A percentile compares a stretch with the other conserved stretches of the same genome.
Evolutionary conservation across 2,113 vertebrate species (phyloP).

Genomic region (Coturnix japonica): DNA sequence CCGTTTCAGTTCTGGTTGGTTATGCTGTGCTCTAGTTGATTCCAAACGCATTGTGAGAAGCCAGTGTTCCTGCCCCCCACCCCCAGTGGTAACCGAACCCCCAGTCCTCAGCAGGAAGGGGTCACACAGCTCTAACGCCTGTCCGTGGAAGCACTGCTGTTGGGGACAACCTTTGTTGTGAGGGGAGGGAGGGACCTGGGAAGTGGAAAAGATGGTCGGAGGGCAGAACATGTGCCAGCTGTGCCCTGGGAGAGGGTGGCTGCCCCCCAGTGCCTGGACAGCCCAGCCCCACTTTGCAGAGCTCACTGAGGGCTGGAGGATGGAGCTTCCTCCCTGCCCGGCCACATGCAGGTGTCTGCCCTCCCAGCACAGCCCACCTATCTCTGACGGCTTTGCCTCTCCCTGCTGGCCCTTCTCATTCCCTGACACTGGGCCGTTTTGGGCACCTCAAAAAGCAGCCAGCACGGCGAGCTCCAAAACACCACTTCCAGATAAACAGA

Average conservation of each 20-base stretch:
- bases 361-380: not conserved
- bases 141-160: slow-evolving; percentile 59
- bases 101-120: slow-evolving; percentile 55
- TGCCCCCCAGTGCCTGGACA: not conserved
- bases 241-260: too few species aligned
- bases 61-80: slow-evolving; percentile 86
- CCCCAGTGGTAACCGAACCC: slow-evolving; percentile 55
- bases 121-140: slow-evolving; percentile 78
- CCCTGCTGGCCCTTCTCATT: accelerated
- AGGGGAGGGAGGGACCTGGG: slow-evolving; percentile 39
- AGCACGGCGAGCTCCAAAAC: not conserved
- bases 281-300: not conserved
- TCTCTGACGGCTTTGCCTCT: slow-evolving; percentile 2
- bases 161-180: slow-evolving; percentile 29
- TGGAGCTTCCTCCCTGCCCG: too few species aligned
- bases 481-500: not conserved
- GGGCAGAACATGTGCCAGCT: not conserved
- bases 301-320: not conserved
- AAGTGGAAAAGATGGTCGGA: slow-evolving; percentile 48
- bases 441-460: not conserved
- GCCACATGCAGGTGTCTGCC: accelerated
- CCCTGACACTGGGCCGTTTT: accelerated
- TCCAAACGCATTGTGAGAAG: slow-evolving; percentile 80
- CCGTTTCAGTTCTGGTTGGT: slow-evolving; percentile 73
- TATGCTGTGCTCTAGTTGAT: slow-evolving; percentile 77